Conservation (phyloP, 2,888 invertebrate species). For the Ophraella communa region DNA sequence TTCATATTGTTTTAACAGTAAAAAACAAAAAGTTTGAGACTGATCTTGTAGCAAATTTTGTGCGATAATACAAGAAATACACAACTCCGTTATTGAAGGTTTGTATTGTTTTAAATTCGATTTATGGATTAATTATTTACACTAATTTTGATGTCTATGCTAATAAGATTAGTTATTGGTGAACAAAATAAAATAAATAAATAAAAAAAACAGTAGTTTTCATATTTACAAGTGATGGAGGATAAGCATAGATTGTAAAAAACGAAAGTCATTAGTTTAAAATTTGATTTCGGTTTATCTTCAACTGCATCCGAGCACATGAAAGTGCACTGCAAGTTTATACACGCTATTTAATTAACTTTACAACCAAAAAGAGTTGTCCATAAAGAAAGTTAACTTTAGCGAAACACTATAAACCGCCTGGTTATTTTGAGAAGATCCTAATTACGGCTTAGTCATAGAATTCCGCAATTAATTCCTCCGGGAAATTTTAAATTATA, state of each 20-base stretch:
- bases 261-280: not conserved
- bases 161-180: too few relatives aligned
- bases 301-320: not conserved
- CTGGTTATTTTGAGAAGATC: conserved; percentile 22
- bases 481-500: conserved; percentile 35
- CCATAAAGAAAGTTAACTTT: conserved; percentile 4
- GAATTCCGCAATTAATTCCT: conserved; percentile 30
- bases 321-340: not conserved
- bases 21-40: too few relatives aligned
- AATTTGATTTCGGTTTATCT: not conserved
- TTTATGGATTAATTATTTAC: too few relatives aligned
- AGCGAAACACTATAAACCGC: conserved; percentile 7
- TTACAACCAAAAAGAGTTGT: not conserved
- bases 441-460: conserved; percentile 35
- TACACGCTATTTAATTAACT: not conserved
- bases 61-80: too few relatives aligned
- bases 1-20: too few relatives aligned
- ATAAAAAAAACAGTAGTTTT: too few relatives aligned
- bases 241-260: not conserved
- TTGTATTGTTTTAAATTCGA: too few relatives aligned
- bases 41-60: too few relatives aligned
- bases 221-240: not conserved
- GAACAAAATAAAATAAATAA: too few relatives aligned
- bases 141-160: too few relatives aligned
- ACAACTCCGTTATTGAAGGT: too few relatives aligned